These are phyloP conservation scores for Rhagoletis pomonella DNA, from an alignment of 1,140 invertebrate genomes.

Conservation along the genomic window DNA sequence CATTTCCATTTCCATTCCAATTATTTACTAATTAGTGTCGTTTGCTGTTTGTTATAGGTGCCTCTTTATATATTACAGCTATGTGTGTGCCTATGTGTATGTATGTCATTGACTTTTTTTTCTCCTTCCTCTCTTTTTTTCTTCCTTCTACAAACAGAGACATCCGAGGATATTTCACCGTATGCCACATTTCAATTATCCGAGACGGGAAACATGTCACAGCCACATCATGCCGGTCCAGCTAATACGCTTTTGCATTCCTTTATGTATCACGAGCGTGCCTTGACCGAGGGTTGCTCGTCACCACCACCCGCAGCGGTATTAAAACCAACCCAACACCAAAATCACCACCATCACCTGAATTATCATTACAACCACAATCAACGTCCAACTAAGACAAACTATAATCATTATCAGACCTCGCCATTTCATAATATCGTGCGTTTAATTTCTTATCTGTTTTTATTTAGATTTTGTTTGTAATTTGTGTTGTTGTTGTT, in stretches of 20 bases:
- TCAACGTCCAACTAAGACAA: constrained; percentile 75
- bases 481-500: neutral
- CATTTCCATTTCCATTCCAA: constrained; percentile 35
- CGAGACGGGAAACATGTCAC: constrained; percentile 79
- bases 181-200: constrained; percentile 89
- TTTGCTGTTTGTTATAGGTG: constrained; percentile 46
- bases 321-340: constrained; percentile 74
- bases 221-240: constrained; percentile 75
- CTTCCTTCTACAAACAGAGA: constrained; percentile 77
- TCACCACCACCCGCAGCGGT: constrained; percentile 80
- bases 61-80: neutral
- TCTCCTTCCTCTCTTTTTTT: constrained; percentile 64
- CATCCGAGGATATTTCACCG: constrained; percentile 88
- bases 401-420: constrained; percentile 75
- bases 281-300: constrained; percentile 83
- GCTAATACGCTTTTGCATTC: constrained; percentile 84
- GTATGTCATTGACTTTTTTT: constrained; percentile 22
- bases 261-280: constrained; percentile 86
- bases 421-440: constrained; percentile 79
- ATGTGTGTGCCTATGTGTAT: neutral
- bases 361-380: constrained; percentile 69
- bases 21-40: constrained; percentile 48
- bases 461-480: constrained; percentile 58
- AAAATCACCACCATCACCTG: constrained; percentile 65
- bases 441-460: constrained; percentile 73